Evolutionary conservation across 2,888 invertebrate genomes (phyloP), one percentile per base, ranked within the genome.

Genomic region (Drosophila birchii): DNA sequence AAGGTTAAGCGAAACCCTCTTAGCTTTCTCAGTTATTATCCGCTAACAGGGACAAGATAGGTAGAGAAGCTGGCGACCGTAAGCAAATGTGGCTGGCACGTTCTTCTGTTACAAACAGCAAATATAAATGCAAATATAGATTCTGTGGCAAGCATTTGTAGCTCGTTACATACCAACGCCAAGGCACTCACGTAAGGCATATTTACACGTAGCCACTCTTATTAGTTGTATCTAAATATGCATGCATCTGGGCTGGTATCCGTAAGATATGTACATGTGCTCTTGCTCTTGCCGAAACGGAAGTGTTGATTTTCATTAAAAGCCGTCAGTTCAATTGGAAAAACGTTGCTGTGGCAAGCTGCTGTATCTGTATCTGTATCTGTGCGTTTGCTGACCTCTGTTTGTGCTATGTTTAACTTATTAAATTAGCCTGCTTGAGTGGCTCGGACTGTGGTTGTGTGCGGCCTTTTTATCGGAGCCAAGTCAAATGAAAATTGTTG

Each of bases 271-370:
- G n/a, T n/a, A 59, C 56, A 43, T 49, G 44, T 54, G 64, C 66
- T 76, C 75, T 62, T 69, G 72, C 66, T 74, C 74, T 67, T 69
- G 69, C 47, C 72, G 74, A 75, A 66, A 54, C 85, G 80, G 87
- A 86, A 84, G 87, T 85, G 85, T 86, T 80, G 85, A 86, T 84
- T 86, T 86, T 82, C 85, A 85, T 85, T 85, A 80, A 74, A 77
- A 66, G 69, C 74, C 75, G 80, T 76, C 73, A 76, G 85, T 78
- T 85, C 79, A 82, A 82, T 85, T 77, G 81, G 81, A 85, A 87
- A 81, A 80, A 87, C 76, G 70, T 79, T 82, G 55, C 69, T 79
- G 55, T 68, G 70, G 39, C 54, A 51, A 7, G 53, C 29, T 49
- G 26, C 29, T 29, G 29, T 26, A 26, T 26, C 29, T 29, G 26